Evolutionary conservation across 2,888 invertebrate species (phyloP).

Genomic region (Brachynemurus nebulosus): DNA sequence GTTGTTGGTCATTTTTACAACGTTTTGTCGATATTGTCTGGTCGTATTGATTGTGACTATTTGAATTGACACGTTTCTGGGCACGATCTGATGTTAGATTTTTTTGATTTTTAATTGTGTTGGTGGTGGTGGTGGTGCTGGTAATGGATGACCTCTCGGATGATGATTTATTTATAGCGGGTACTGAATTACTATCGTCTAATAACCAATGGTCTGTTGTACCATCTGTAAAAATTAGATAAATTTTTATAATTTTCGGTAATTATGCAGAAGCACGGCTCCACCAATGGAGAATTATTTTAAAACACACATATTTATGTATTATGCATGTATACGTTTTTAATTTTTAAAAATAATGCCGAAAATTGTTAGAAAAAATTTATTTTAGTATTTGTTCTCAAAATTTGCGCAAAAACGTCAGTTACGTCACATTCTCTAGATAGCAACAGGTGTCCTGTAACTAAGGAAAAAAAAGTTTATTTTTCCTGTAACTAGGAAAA

Average conservation of each 20-base stretch:
- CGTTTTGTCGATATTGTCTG: conserved; percentile 24
- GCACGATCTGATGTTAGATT: conserved; percentile 2
- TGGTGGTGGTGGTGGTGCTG: background rate
- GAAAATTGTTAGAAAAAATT: too few relatives aligned
- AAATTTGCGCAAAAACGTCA: too few relatives aligned
- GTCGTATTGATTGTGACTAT: conserved; percentile 17
- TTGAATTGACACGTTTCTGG: conserved; percentile 5
- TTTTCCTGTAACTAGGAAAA: too few relatives aligned
- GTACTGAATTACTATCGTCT: background rate
- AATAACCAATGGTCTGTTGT: conserved; percentile 6
- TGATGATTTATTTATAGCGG: background rate
- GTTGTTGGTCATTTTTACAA: conserved; percentile 23
- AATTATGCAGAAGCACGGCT: too few relatives aligned
- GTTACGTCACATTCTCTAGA: too few relatives aligned
- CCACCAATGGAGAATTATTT: too few relatives aligned
- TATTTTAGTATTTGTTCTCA: too few relatives aligned
- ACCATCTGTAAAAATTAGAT: background rate
- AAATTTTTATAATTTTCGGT: background rate
- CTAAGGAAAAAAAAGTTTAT: too few relatives aligned
- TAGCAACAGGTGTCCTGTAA: too few relatives aligned
- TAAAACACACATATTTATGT: too few relatives aligned
- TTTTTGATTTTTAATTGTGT: background rate
- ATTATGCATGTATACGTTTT: too few relatives aligned
- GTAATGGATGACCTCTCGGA: background rate
- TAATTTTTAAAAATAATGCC: too few relatives aligned